These are phyloP conservation scores for Phoebastria nigripes DNA, from an alignment of 2,797 vertebrate species.

Conservation along the genomic window DNA sequence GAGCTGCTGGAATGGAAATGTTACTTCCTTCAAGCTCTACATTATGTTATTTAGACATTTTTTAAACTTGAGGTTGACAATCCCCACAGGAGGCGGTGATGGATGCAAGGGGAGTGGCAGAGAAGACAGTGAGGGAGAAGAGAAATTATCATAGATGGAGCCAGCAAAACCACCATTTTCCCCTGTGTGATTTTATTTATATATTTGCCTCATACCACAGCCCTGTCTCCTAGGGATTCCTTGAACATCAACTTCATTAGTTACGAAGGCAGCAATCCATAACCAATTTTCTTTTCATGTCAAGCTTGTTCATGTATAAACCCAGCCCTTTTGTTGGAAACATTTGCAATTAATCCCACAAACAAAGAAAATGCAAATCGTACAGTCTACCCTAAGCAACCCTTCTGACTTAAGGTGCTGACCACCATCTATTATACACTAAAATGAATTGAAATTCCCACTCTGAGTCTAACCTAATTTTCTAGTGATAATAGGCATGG, in stretches of 20 bases:
- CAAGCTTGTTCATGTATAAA: constrained; percentile 74
- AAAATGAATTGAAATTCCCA: constrained; percentile 79
- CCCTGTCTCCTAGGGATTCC: constrained; percentile 65
- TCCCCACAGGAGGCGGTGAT: constrained; percentile 5
- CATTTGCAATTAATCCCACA: constrained; percentile 78
- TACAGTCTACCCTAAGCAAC: constrained; percentile 62
- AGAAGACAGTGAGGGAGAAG: background rate
- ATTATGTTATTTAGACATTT: constrained; percentile 33
- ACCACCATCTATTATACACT: constrained; percentile 70
- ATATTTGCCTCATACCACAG: constrained; percentile 39
- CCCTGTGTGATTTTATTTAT: background rate
- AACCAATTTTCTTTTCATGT: constrained; percentile 80
- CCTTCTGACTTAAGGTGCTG: constrained; percentile 64
- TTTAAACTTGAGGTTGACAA: constrained; percentile 24
- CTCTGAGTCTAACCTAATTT: constrained; percentile 80
- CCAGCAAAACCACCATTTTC: background rate
- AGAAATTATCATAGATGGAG: constrained; percentile 43
- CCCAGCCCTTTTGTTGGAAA: constrained; percentile 73
- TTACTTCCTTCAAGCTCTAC: constrained; percentile 30
- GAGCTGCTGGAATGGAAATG: background rate
- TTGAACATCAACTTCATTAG: constrained; percentile 78
- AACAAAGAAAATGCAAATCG: constrained; percentile 78
- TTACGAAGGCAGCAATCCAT: constrained; percentile 78
- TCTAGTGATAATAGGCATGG: constrained; percentile 76
- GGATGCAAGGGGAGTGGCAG: constrained; percentile 21